phyloP scores from a whole-genome alignment of 2,113 vertebrate genomes.

The Paradoxurus hermaphroditus region DNA sequence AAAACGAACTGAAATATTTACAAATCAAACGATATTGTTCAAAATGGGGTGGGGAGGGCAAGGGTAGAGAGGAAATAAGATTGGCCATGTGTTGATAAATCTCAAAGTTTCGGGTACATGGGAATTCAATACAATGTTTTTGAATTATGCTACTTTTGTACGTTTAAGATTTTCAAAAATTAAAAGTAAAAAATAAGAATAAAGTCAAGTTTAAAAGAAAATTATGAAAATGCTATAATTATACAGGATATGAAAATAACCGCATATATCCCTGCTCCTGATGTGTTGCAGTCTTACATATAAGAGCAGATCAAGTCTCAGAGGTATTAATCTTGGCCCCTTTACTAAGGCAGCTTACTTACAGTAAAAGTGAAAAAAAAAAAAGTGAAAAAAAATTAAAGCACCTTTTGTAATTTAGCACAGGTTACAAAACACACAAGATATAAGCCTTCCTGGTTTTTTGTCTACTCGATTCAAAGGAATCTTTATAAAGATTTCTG shows the following conservation, averaged over 20 bases:
- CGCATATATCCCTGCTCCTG: neutral
- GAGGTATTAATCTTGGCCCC: neutral
- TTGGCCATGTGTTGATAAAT: neutral
- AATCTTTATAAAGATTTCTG: neutral
- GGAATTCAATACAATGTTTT: neutral
- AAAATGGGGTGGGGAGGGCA: neutral
- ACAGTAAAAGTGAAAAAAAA: neutral
- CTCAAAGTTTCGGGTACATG: neutral
- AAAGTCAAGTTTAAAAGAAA: neutral
- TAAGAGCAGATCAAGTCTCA: neutral
- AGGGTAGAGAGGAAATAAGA: neutral
- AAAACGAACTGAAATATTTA: neutral
- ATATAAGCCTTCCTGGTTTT: neutral
- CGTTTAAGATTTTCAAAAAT: neutral
- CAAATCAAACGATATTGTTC: neutral
- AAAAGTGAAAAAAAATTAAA: neutral
- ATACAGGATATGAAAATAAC: neutral
- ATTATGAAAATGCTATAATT: neutral
- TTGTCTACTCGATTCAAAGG: neutral
- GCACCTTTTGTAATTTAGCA: neutral
- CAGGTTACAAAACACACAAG: neutral
- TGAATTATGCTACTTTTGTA: neutral
- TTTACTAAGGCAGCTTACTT: constrained; percentile 42
- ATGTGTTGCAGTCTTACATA: neutral
- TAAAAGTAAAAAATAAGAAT: neutral